Conservation (phyloP, 2,888 invertebrate species). For the Ryuthela nishihirai region DNA sequence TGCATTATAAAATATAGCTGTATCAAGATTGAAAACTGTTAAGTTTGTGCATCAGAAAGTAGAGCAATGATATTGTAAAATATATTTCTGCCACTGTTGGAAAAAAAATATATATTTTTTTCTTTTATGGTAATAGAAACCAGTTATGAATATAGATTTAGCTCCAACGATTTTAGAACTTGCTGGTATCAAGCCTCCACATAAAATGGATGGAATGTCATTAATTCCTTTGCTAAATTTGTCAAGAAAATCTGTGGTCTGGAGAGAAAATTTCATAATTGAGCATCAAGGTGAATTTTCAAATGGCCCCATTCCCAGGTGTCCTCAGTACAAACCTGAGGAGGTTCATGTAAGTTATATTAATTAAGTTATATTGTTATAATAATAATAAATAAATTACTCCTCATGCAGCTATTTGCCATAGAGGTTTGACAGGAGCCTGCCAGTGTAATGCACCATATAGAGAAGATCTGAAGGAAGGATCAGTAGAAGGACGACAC, state of each 20-base stretch:
- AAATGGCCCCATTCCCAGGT: conserved; percentile 57
- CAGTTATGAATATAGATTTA: conserved; percentile 73
- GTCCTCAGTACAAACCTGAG: conserved; percentile 54
- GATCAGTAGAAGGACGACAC: too few species aligned
- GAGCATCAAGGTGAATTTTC: conserved; percentile 79
- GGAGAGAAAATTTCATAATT: conserved; percentile 63
- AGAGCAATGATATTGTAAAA: too few species aligned
- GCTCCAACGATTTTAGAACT: conserved; percentile 76
- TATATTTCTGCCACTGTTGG: too few species aligned
- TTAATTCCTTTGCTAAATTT: conserved; percentile 50
- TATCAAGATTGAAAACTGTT: too few species aligned
- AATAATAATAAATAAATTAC: too few species aligned
- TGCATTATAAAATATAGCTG: too few species aligned
- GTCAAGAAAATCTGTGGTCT: conserved; percentile 26
- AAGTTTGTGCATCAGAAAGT: too few species aligned
- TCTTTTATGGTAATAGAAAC: conserved; percentile 52
- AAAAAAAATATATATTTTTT: background rate
- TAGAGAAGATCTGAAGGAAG: too few species aligned
- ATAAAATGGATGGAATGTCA: conserved; percentile 63
- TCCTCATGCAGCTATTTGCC: too few species aligned
- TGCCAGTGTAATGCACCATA: too few species aligned
- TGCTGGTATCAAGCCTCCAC: conserved; percentile 57
- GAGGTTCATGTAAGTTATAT: conserved; percentile 24
- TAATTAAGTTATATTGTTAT: background rate
- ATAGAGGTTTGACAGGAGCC: too few species aligned